These are phyloP conservation scores for Oxyruncus cristatus DNA, from an alignment of 2,113 vertebrate species.

Conservation along the genomic window DNA sequence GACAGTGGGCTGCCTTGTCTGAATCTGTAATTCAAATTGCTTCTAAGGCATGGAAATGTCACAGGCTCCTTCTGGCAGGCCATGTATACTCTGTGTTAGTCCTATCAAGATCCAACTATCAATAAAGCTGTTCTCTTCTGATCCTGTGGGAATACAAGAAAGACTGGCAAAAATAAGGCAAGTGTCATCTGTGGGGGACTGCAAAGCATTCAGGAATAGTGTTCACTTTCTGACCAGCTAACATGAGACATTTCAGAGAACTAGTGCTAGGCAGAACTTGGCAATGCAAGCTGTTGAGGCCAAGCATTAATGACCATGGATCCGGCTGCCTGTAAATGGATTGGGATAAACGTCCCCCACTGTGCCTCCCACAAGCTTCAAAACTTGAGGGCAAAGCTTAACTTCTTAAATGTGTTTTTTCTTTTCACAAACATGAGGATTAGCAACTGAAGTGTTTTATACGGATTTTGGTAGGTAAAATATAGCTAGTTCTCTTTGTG, in stretches of 20 bases:
- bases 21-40: not conserved
- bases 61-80: not conserved
- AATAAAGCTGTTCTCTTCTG: not conserved
- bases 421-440: not conserved
- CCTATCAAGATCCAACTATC: not conserved
- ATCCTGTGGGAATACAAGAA: not conserved
- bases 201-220: not conserved
- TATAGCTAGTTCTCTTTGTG: not conserved
- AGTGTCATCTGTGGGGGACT: not conserved
- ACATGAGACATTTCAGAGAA: not conserved
- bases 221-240: not conserved
- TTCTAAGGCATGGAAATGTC: not conserved
- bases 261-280: not conserved
- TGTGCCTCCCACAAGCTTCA: not conserved
- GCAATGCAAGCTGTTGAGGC: not conserved
- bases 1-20: not conserved
- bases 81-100: not conserved
- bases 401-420: not conserved
- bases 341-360: not conserved
- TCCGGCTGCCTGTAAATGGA: not conserved
- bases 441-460: not conserved
- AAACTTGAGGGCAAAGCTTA: not conserved
- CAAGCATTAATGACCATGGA: not conserved
- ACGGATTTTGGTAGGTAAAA: not conserved
- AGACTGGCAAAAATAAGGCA: not conserved